Percentiles rank a stretch among this genome's conserved stretches.
phyloP scores from a whole-genome alignment of 2,113 vertebrate species.

The Acanthisitta chloris region DNA sequence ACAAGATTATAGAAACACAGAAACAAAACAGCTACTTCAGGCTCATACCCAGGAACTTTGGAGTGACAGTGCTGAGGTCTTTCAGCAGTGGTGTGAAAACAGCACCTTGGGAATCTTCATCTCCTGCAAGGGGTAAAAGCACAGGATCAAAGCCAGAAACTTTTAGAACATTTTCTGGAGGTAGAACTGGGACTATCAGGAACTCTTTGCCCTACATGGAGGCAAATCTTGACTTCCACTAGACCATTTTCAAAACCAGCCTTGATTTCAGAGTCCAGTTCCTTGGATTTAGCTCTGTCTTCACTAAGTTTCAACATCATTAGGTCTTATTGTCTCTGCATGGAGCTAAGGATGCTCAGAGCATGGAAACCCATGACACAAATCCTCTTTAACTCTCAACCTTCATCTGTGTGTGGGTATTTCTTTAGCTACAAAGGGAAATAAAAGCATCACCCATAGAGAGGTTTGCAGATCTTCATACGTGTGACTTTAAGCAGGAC shows the following conservation, averaged over 20 bases:
- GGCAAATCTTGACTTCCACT: background rate
- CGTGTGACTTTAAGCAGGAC: background rate
- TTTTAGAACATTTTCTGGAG: background rate
- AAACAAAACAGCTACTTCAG: background rate
- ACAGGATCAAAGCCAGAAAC: background rate
- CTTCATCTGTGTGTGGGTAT: fast-evolving
- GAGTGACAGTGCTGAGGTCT: background rate
- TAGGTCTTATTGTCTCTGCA: background rate
- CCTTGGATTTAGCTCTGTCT: background rate
- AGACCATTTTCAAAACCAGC: background rate
- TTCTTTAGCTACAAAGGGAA: background rate
- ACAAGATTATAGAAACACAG: background rate
- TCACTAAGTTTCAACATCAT: background rate
- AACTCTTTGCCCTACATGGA: background rate
- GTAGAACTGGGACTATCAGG: background rate
- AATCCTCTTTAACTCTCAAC: background rate
- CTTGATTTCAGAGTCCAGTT: background rate
- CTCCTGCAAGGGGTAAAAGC: background rate
- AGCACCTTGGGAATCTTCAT: background rate
- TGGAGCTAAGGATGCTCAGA: background rate
- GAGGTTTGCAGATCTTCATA: background rate
- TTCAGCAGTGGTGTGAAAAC: constrained; percentile 11
- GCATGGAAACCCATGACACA: background rate
- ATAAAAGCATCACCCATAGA: background rate
- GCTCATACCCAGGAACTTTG: constrained; percentile 8